Evolutionary conservation across 2,797 vertebrate species (phyloP), one percentile per base, ranked within the genome.

Genomic region (Sarcoramphus papa): DNA sequence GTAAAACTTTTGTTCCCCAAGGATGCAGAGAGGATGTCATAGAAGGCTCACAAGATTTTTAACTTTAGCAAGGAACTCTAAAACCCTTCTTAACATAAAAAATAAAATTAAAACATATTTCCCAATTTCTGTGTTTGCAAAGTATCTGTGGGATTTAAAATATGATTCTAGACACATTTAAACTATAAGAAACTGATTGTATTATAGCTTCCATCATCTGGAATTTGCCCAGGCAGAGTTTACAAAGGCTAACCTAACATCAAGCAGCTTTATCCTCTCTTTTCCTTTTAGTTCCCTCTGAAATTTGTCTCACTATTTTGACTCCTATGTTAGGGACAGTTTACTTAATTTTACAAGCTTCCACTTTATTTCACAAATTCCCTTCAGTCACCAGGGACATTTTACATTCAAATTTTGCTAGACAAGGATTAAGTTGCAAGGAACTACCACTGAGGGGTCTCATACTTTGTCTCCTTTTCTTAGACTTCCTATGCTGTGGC

Each of bases 291-390:
- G 33, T 22, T 83, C 35, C 56, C 53, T 84, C 28, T 48, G 75
- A 85, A 92, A 88, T 69, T 22, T 81, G 51, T 74, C 56, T 77
- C 57, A 47, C 45, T 76, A 27, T 64, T 91, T 85, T 88, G 37
- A 73, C 69, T 92, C 59, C 68, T 56, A 84, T 12, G 22, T 50
- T 73, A 94, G 83, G 48, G 73, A 47, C 56, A 75, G 48, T 75
- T 92, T 59, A 90, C 56, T 95, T 80, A 54, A 78, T 74, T 82
- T 54, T 60, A 45, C 37, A 85, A 82, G 68, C 54, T 79, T 90
- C 81, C 62, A 82, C 43, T 79, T 72, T 51, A 85, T 91, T 88
- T 92, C 88, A 94, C 59, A 80, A 94, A 88, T 51, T 73, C 68
- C 83, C 30, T 40, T 84, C 82, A 94, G 64, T 88, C 75, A 65